Percentiles rank a stretch among this genome's conserved stretches.
These are phyloP conservation scores for Dromius quadrimaculatus DNA, from an alignment of 2,888 invertebrate genomes.

Conservation along the genomic window DNA sequence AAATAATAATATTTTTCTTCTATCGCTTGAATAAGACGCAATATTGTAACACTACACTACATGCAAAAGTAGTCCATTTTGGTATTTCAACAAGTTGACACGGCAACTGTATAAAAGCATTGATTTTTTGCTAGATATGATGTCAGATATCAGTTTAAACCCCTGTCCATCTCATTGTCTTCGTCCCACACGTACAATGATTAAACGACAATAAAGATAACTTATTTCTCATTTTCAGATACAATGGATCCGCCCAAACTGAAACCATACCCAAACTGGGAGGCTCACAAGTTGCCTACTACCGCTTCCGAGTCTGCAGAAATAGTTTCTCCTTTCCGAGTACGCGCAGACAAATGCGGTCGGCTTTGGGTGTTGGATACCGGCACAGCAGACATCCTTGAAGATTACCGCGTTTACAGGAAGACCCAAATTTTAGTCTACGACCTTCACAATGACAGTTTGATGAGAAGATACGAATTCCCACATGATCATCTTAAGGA, in stretches of 20 bases:
- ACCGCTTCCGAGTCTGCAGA: constrained; percentile 71
- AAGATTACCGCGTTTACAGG: constrained; percentile 67
- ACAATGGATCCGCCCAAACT: constrained; percentile 76
- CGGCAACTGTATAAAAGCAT: too few species aligned
- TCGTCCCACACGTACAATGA: too few species aligned
- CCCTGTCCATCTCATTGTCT: too few species aligned
- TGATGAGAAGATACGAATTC: constrained; percentile 76
- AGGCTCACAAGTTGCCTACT: constrained; percentile 74
- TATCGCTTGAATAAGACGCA: too few species aligned
- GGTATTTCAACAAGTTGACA: too few species aligned
- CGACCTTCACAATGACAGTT: constrained; percentile 77
- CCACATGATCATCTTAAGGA: constrained; percentile 75
- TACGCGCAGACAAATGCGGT: constrained; percentile 80
- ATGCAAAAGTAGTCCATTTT: too few species aligned
- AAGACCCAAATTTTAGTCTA: constrained; percentile 78
- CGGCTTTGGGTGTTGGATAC: constrained; percentile 85
- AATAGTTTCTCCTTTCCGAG: constrained; percentile 79
- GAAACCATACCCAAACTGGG: constrained; percentile 85
- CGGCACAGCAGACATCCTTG: constrained; percentile 74
- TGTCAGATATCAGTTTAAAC: too few species aligned
- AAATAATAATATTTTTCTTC: too few species aligned
- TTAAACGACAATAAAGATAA: too few species aligned
- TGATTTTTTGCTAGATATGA: too few species aligned
- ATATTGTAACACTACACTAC: too few species aligned
- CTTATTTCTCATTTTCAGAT: too few species aligned